These are phyloP conservation scores for Prolemur simus DNA, from an alignment of 2,113 vertebrate species.

Conservation along the genomic window DNA sequence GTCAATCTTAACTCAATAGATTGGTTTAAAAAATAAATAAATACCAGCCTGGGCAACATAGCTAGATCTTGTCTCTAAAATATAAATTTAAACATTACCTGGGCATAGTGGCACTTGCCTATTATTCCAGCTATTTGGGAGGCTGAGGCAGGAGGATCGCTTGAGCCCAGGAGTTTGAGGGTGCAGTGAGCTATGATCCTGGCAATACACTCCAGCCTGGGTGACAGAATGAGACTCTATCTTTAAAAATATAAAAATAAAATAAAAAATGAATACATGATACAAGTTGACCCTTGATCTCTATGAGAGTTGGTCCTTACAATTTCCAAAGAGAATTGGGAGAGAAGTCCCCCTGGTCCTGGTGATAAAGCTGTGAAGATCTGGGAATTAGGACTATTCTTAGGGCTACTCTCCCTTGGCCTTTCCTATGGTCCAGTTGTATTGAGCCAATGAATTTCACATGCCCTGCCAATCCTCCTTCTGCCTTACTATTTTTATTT, in stretches of 20 bases:
- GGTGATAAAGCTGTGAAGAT: background rate
- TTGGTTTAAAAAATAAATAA: background rate
- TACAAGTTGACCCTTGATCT: background rate
- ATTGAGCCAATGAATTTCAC: background rate
- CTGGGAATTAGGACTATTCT: background rate
- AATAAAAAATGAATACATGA: background rate
- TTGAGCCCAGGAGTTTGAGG: no score
- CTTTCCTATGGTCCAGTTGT: background rate
- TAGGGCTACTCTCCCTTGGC: background rate
- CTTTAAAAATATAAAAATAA: no score
- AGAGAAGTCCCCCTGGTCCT: background rate
- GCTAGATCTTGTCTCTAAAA: no score
- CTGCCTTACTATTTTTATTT: background rate
- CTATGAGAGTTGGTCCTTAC: background rate
- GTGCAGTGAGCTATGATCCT: no score
- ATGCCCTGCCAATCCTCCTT: background rate
- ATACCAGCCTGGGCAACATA: no score
- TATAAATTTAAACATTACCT: no score
- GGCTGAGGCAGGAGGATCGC: no score
- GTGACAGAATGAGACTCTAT: no score
- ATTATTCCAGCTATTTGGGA: no score
- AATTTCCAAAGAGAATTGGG: background rate
- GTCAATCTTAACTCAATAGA: background rate
- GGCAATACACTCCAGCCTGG: no score
- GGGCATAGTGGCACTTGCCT: no score